A percentile compares a stretch with the other conserved stretches of the same genome.
Conservation (phyloP, 2,888 invertebrate species). For the Chymomyza fuscimana region DNA sequence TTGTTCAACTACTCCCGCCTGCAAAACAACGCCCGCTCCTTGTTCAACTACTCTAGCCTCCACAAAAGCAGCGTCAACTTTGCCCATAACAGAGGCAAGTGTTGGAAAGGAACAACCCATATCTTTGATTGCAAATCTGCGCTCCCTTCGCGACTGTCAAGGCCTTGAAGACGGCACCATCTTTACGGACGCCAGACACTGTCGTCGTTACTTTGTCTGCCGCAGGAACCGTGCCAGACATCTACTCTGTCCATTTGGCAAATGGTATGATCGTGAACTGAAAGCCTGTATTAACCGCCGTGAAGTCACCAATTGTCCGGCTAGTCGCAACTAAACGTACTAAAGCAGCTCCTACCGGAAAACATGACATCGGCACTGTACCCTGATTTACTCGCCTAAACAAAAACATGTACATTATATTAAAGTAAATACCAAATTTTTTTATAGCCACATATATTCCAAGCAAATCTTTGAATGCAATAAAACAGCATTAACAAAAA, state of each 20-base stretch:
- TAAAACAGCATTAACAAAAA: not conserved
- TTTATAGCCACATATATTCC: not conserved
- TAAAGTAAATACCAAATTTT: not conserved
- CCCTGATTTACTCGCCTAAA: not conserved
- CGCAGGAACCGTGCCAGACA: constrained; percentile 5
- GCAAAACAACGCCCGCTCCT: not conserved
- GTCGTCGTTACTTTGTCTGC: constrained; percentile 16
- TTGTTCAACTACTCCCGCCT: not conserved
- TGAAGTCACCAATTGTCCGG: constrained; percentile 1
- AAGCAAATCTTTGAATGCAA: not conserved
- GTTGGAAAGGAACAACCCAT: not conserved
- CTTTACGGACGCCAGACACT: constrained; percentile 15
- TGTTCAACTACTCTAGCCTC: not conserved
- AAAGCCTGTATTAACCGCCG: not conserved
- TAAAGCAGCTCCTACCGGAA: not conserved
- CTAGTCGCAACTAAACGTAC: constrained; percentile 1
- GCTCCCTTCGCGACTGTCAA: constrained; percentile 1
- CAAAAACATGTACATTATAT: not conserved
- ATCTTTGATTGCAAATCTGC: not conserved
- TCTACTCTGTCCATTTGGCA: constrained; percentile 10
- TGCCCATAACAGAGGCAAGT: too few species aligned
- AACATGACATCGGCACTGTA: not conserved
- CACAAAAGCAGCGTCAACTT: too few species aligned
- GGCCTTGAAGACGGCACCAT: constrained; percentile 2
- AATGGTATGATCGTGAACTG: constrained; percentile 17